Base-by-base conservation (phyloP, 1,140 invertebrate species). In the Tachypleus tridentatus region DNA sequence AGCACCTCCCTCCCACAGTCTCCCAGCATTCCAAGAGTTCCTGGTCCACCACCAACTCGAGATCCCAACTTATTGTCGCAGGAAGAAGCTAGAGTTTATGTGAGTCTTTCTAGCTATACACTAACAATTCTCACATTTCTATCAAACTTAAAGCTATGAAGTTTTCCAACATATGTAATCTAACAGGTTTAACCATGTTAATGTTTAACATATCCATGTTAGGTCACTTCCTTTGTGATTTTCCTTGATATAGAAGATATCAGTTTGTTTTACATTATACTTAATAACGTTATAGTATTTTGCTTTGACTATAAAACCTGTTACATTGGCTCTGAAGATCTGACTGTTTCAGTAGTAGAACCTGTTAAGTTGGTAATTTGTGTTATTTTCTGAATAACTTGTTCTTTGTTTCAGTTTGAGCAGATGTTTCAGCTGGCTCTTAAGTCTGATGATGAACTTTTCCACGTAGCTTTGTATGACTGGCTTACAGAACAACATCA, bases 391-490 rank as follows among this genome's bases (percentile, higher is more conserved):
- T n/a, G n/a, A n/a, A n/a, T n/a, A n/a, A n/a, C n/a, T n/a, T n/a
- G 54, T 9, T n/a, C 29, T 6, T 64, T 63, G 6, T 71, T 73
- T 4, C 69, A 80, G 77, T 75, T 69, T 57, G 76, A 80, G 49
- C 72, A 80, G 60, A 77, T 82, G 50, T 78, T 83, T 54, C 67
- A 76, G 49, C 67, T 77, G 51, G 76, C 78, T 11, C 69, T 79
- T 4, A 68, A 77, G 57, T 80, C 79, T 3, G 78, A 86, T 8
- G 96, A 98, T 79, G 91, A 97, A 75, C 79, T 93, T 7, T 82
- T 95, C 59, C 94, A 98, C 75, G 85, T 91, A 0, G 84, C 88
- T 0, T 79, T 98, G 0, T 98, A 97, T 74, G 87, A 93, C 70
- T 99, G 96, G 95, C 82, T 99, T 74, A 83, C 96, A 52, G 83